A percentile compares a stretch with the other conserved stretches of the same genome.
phyloP scores from a whole-genome alignment of 2,113 vertebrate species.

The Pygoscelis adeliae region DNA sequence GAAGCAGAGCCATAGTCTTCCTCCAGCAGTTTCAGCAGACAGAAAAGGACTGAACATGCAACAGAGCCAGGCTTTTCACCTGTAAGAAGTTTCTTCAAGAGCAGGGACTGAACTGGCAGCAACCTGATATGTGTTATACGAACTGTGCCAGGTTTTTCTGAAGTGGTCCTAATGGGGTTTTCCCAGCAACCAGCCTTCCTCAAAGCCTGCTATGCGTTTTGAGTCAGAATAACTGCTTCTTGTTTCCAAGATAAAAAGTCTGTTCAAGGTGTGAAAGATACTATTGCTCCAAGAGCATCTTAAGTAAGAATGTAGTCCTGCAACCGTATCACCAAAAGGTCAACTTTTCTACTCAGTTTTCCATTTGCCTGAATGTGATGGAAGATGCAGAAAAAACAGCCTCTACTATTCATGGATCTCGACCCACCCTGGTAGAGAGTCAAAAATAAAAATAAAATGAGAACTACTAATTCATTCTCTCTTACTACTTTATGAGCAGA shows the following conservation, averaged over 20 bases:
- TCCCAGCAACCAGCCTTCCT: neutral
- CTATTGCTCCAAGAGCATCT: neutral
- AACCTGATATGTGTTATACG: neutral
- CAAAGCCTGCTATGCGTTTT: neutral
- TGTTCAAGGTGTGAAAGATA: neutral
- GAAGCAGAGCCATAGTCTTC: neutral
- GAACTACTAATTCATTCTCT: neutral
- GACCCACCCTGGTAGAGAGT: neutral
- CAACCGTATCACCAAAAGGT: neutral
- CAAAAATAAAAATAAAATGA: neutral
- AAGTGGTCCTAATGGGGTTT: neutral
- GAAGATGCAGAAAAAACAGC: neutral
- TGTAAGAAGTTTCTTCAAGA: neutral
- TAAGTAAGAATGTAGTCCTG: neutral
- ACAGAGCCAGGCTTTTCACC: neutral
- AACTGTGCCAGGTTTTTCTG: neutral
- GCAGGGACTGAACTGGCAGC: neutral
- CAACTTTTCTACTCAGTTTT: neutral
- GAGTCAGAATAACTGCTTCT: neutral
- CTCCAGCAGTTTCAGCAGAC: neutral
- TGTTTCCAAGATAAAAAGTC: neutral
- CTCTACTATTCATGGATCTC: neutral
- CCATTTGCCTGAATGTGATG: neutral
- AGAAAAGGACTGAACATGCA: neutral
- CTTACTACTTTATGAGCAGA: neutral